phyloP scores from a whole-genome alignment of 1,140 invertebrate species.

The Drosophila micromelanica region DNA sequence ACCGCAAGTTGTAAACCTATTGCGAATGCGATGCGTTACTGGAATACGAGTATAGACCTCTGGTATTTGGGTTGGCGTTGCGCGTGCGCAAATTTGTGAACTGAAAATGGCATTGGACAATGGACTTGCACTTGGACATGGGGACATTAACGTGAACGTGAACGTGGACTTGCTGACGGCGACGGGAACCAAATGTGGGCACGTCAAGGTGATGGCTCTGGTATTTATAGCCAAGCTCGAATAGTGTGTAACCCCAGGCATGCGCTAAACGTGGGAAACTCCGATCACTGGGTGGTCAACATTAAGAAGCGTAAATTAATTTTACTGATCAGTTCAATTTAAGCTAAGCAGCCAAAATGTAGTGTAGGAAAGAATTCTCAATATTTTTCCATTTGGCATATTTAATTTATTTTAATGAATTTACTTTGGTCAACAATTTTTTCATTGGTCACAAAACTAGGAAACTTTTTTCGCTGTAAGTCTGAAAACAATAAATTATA shows the following conservation, averaged over 20 bases:
- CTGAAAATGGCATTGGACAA: constrained; percentile 43
- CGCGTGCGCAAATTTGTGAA: constrained; percentile 66
- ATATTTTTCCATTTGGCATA: too few relatives aligned
- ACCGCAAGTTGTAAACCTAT: constrained; percentile 42
- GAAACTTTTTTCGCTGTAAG: too few relatives aligned
- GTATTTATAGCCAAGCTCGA: constrained; percentile 14
- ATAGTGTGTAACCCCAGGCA: background rate
- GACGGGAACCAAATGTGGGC: constrained; percentile 34
- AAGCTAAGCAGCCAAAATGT: background rate
- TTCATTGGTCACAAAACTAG: too few relatives aligned
- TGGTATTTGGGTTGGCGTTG: constrained; percentile 68
- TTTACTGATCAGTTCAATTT: background rate
- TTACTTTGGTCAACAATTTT: too few relatives aligned
- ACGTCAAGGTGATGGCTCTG: constrained; percentile 37
- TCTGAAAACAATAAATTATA: too few relatives aligned
- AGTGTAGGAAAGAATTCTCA: background rate
- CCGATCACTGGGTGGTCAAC: constrained; percentile 20
- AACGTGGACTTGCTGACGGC: background rate
- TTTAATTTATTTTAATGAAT: too few relatives aligned
- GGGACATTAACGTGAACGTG: background rate
- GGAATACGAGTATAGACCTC: constrained; percentile 16
- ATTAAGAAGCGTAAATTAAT: background rate
- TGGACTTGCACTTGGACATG: constrained; percentile 27
- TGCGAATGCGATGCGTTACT: constrained; percentile 9
- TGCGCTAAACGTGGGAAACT: constrained; percentile 26